Base-by-base conservation (phyloP, 2,113 vertebrate species). In the Eira barbara region DNA sequence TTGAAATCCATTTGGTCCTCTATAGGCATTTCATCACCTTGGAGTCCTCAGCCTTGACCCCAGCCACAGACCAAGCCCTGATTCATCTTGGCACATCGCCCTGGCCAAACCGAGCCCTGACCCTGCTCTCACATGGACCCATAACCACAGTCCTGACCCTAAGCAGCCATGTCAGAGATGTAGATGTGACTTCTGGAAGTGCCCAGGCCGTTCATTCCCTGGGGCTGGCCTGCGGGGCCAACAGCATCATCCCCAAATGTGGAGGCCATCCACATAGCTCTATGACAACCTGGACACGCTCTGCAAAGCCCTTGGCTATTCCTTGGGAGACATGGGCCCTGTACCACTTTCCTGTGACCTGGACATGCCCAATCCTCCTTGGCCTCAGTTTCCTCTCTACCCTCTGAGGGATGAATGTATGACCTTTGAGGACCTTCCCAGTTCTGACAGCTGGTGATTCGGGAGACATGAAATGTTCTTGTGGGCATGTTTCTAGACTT, bases 21-120 rank as follows among this genome's bases (percentile, higher is more conserved):
- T 1, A 4, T 1, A 29, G 13, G 36, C 27, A 18, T 6, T n/a
- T 55, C 63, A 65, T 59, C 13, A 49, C 45, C 14, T 76, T 39
- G 15, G 4, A 12, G 65, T 81, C 71, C 57, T 91, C 2, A 1
- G n/a, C 47, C 78, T 83, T 61, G 78, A 93, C 89, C 59, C 83
- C 92, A 92, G 94, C 92, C 95, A 36, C 93, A 96, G 79, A 95
- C 81, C 86, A 92, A 94, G 86, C 36, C 89, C 39, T 14, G 39
- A 52, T 39, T 80, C 74, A 31, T 78, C 84, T 80, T 67, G 45
- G 71, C 83, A 63, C 14, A 20, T 20, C 52, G 55, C 9, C n/a
- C 57, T 0, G 0, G 91, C 93, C 73, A 25, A 90, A 84, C 76
- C 0, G 15, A 71, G 85, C 21, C 49, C 91, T 84, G 79, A 71